Evolutionary conservation across 2,888 invertebrate species (phyloP).

Genomic region (Ecliptopera silaceata): DNA sequence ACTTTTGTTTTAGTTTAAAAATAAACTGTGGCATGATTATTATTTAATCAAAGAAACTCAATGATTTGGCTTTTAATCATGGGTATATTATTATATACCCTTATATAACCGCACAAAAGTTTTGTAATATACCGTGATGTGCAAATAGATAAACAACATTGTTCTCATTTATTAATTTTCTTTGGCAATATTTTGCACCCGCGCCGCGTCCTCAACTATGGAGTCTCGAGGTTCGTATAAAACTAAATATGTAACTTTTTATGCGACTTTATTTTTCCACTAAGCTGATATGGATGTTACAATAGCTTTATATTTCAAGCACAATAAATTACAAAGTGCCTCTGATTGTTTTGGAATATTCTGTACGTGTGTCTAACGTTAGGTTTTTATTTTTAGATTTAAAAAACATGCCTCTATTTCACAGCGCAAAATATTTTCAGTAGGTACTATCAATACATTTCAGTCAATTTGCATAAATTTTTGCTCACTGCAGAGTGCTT

Average conservation of each 20-base stretch:
- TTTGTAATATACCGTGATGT: neutral
- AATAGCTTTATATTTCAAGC: slow-evolving; percentile 5
- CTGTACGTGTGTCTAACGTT: neutral
- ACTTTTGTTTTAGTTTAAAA: no score
- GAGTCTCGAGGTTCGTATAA: slow-evolving; percentile 62
- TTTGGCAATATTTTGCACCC: slow-evolving; percentile 75
- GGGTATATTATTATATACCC: no score
- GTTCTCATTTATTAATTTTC: slow-evolving; percentile 70
- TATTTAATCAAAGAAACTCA: no score
- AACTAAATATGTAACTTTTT: slow-evolving; percentile 76
- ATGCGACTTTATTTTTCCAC: slow-evolving; percentile 65
- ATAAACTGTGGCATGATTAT: no score
- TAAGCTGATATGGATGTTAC: slow-evolving; percentile 48
- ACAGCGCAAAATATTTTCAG: slow-evolving; percentile 64
- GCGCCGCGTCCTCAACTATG: slow-evolving; percentile 71
- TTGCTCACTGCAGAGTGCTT: slow-evolving; percentile 60
- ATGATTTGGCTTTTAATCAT: no score
- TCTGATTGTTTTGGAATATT: neutral
- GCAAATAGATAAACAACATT: slow-evolving; percentile 5
- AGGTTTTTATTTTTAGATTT: neutral
- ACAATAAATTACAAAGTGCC: neutral
- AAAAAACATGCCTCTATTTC: slow-evolving; percentile 45
- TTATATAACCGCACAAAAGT: no score
- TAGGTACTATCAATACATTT: slow-evolving; percentile 64
- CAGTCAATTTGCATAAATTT: slow-evolving; percentile 72